A percentile compares a stretch with the other conserved stretches of the same genome.
Conservation (phyloP, 2,797 vertebrate species). For the Helostoma temminkii region DNA sequence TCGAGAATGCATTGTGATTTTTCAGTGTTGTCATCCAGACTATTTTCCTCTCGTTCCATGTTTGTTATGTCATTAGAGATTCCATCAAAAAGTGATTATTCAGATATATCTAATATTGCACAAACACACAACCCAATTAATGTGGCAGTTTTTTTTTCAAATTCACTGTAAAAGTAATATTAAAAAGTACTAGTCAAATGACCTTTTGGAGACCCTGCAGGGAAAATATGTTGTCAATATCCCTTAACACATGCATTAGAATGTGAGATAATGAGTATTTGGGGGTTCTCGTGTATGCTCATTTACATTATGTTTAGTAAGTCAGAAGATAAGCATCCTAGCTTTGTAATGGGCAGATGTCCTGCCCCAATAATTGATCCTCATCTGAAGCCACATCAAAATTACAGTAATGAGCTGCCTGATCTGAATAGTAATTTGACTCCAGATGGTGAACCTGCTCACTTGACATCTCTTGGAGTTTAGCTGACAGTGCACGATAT, state of each 20-base stretch:
- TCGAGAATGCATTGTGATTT: constrained; percentile 37
- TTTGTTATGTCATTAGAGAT: constrained; percentile 34
- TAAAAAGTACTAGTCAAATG: constrained; percentile 60
- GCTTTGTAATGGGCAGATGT: constrained; percentile 64
- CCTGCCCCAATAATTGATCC: constrained; percentile 66
- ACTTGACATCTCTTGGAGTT: constrained; percentile 51
- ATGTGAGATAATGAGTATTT: constrained; percentile 74
- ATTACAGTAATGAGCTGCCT: constrained; percentile 66
- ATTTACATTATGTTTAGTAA: constrained; percentile 66
- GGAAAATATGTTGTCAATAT: constrained; percentile 72
- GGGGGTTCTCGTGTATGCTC: constrained; percentile 48
- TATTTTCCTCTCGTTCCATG: constrained; percentile 20
- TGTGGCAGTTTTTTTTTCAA: constrained; percentile 30
- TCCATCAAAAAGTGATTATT: constrained; percentile 62
- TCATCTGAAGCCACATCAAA: constrained; percentile 65
- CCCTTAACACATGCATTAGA: constrained; percentile 58
- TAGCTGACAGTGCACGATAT: constrained; percentile 27
- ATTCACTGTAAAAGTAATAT: constrained; percentile 58
- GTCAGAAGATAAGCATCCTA: constrained; percentile 57
- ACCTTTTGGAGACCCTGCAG: constrained; percentile 66
- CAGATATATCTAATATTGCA: constrained; percentile 44
- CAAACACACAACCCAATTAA: constrained; percentile 60
- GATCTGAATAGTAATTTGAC: constrained; percentile 67
- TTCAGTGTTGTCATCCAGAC: constrained; percentile 13
- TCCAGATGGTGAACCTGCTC: constrained; percentile 61